These are phyloP conservation scores for Bos javanicus DNA, from an alignment of 2,113 vertebrate genomes.

Conservation along the genomic window DNA sequence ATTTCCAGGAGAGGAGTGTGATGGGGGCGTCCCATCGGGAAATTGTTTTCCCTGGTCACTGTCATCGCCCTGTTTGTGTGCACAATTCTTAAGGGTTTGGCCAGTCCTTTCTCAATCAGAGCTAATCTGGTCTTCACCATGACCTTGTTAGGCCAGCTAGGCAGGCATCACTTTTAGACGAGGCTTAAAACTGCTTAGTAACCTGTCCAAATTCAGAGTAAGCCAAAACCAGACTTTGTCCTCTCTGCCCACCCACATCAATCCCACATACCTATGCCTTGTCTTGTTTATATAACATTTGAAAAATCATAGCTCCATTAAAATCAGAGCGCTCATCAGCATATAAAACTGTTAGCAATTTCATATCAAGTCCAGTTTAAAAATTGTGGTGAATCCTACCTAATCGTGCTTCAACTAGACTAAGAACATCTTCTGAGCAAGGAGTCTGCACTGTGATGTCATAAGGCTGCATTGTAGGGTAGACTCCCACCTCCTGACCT, in stretches of 20 bases:
- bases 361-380: not conserved
- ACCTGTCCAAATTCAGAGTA: not conserved
- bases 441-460: slow-evolving; percentile 38
- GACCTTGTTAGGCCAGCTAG: not conserved
- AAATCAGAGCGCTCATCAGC: not conserved
- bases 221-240: not conserved
- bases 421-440: not conserved
- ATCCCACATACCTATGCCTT: not conserved
- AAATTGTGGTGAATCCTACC: too few relatives aligned
- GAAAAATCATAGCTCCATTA: not conserved
- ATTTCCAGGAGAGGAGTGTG: not conserved
- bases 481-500: not conserved
- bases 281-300: not conserved
- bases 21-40: fast-evolving
- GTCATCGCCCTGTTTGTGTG: fast-evolving
- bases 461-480: not conserved
- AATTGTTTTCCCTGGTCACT: not conserved
- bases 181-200: not conserved
- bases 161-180: not conserved
- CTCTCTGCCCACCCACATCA: not conserved
- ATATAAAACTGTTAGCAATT: not conserved
- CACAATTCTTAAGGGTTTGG: too few relatives aligned
- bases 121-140: not conserved
- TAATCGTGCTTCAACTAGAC: not conserved
- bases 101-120: not conserved